Evolutionary conservation across 2,888 invertebrate genomes (phyloP).

Genomic region (Volucella zonaria): DNA sequence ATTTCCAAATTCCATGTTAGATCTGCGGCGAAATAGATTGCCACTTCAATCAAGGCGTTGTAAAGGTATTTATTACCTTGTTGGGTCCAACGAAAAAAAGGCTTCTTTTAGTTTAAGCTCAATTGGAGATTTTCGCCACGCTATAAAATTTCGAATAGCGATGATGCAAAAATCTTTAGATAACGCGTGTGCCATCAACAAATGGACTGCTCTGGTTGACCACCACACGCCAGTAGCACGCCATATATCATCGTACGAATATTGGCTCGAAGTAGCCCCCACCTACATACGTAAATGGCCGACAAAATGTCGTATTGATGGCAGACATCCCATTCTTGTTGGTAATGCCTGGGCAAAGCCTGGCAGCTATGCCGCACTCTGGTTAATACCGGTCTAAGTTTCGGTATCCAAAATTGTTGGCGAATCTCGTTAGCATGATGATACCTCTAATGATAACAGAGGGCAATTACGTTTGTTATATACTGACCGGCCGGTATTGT

Average conservation of each 20-base stretch:
- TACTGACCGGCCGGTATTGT: not conserved
- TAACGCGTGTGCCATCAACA: no score
- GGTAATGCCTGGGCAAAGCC: no score
- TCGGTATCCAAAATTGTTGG: not conserved
- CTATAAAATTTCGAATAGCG: slow-evolving; percentile 23
- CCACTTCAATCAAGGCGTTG: slow-evolving; percentile 51
- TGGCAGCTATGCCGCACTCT: no score
- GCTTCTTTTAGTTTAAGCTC: slow-evolving; percentile 22
- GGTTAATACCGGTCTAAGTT: not conserved
- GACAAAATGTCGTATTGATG: no score
- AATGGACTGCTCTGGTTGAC: no score
- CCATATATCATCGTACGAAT: no score
- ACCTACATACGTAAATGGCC: no score
- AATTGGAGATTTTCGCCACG: no score
- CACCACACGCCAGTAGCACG: no score
- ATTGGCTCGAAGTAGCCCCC: no score
- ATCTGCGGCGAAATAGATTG: slow-evolving; percentile 74
- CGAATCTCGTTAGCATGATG: slow-evolving; percentile 15
- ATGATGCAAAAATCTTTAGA: slow-evolving; percentile 50
- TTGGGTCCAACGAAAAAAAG: not conserved
- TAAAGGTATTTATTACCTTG: slow-evolving; percentile 16
- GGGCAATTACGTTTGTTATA: not conserved
- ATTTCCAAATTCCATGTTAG: slow-evolving; percentile 70
- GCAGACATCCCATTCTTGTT: no score
- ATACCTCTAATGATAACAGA: no score